Percentiles rank a stretch among this genome's conserved stretches.
These are phyloP conservation scores for Psettodes erumei DNA, from an alignment of 2,113 vertebrate species.

Conservation along the genomic window DNA sequence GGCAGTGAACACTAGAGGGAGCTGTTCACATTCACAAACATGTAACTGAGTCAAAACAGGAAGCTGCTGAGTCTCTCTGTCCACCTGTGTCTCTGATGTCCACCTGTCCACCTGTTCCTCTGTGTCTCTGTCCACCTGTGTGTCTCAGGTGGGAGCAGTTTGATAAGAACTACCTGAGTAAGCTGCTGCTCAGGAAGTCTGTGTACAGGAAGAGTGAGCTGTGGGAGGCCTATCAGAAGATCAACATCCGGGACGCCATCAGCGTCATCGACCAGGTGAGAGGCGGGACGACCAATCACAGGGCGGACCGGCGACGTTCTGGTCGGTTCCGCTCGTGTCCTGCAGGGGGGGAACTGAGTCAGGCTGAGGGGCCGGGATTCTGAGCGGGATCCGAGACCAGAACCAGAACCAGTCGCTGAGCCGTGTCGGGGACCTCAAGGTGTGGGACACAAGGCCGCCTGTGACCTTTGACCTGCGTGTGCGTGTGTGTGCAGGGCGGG, in stretches of 20 bases:
- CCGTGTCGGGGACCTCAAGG: too few relatives aligned
- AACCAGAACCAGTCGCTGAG: too few relatives aligned
- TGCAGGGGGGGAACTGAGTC: too few relatives aligned
- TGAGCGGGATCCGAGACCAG: too few relatives aligned
- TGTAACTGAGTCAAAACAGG: slow-evolving; percentile 24
- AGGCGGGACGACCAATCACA: too few relatives aligned
- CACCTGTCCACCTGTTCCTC: neutral
- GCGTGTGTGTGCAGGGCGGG: slow-evolving; percentile 85
- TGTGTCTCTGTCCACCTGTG: neutral
- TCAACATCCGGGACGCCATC: slow-evolving; percentile 97
- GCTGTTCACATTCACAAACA: too few relatives aligned
- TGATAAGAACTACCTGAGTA: slow-evolving; percentile 97
- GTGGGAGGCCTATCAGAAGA: slow-evolving; percentile 98
- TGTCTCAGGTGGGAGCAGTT: slow-evolving; percentile 97
- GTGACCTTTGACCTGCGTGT: slow-evolving; percentile 4
- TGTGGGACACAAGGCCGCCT: neutral
- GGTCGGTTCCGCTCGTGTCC: too few relatives aligned
- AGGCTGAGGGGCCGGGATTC: too few relatives aligned
- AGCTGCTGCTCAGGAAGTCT: slow-evolving; percentile 92
- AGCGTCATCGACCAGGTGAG: slow-evolving; percentile 94
- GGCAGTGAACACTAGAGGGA: slow-evolving; percentile 18
- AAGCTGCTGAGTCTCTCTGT: slow-evolving; percentile 3
- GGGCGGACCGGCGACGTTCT: too few relatives aligned
- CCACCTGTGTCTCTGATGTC: neutral
- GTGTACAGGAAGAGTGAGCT: slow-evolving; percentile 94